These are phyloP conservation scores for Scolopax bukidnonensis DNA, from an alignment of 2,797 vertebrate genomes.

Conservation along the genomic window DNA sequence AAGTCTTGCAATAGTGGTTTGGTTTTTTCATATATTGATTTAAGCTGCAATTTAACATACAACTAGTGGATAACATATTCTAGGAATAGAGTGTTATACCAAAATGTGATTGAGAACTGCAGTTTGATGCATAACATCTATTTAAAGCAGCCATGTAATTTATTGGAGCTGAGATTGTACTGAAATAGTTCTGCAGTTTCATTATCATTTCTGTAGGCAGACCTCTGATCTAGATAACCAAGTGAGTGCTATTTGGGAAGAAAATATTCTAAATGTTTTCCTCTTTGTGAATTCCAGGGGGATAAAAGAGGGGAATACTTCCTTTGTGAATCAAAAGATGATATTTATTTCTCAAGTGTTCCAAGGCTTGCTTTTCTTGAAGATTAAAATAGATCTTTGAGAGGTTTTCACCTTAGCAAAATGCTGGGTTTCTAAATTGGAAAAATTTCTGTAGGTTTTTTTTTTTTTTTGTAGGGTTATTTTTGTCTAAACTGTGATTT, in stretches of 20 bases:
- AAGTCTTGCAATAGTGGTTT: neutral
- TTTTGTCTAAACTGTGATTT: conserved; percentile 8
- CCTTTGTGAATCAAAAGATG: neutral
- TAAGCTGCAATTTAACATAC: neutral
- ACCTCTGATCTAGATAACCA: conserved; percentile 42
- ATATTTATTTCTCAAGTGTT: conserved; percentile 40
- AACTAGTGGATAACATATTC: neutral
- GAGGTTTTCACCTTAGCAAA: conserved; percentile 40
- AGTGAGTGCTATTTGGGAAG: conserved; percentile 17
- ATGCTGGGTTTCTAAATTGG: neutral
- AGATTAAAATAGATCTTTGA: conserved; percentile 1
- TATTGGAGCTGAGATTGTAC: neutral
- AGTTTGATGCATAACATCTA: neutral
- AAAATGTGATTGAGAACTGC: conserved; percentile 11
- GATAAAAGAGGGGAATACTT: conserved; percentile 13
- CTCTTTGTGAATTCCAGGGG: conserved; percentile 4
- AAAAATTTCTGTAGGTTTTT: neutral
- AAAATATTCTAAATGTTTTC: conserved; percentile 25
- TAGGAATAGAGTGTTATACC: neutral
- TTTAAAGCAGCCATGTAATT: conserved; percentile 23
- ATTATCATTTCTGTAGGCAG: conserved; percentile 41
- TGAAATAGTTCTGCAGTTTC: conserved; percentile 32
- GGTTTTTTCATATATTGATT: neutral
- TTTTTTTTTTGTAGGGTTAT: neutral
- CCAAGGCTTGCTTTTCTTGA: neutral